phyloP scores from a whole-genome alignment of 2,888 invertebrate genomes.

The Bellardia bayeri region DNA sequence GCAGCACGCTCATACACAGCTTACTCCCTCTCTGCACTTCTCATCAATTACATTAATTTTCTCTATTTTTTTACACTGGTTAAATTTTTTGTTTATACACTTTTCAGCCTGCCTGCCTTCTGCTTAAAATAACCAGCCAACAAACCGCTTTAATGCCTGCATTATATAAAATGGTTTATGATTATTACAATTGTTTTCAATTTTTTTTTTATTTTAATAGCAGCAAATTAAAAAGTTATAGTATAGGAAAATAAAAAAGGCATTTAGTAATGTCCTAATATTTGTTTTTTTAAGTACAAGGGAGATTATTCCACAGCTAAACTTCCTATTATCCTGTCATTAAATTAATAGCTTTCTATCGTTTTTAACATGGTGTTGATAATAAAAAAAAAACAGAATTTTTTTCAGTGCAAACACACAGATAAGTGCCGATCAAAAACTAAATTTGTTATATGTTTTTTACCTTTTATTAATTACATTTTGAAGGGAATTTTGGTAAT shows the following conservation, averaged over 20 bases:
- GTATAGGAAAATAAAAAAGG: slow-evolving; percentile 53
- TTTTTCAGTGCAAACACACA: too few species aligned
- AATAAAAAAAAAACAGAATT: too few species aligned
- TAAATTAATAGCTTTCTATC: too few species aligned
- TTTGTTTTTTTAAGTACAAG: not conserved
- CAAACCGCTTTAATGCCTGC: slow-evolving; percentile 78
- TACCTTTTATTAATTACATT: slow-evolving; percentile 57
- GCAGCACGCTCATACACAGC: slow-evolving; percentile 66
- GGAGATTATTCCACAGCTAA: not conserved
- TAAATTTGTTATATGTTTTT: slow-evolving; percentile 28
- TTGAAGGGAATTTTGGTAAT: slow-evolving; percentile 29
- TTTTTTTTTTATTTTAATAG: slow-evolving; percentile 44
- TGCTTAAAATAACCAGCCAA: slow-evolving; percentile 76
- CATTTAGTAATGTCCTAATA: slow-evolving; percentile 59
- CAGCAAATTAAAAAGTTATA: slow-evolving; percentile 50
- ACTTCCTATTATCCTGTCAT: not conserved
- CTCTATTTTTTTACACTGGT: slow-evolving; percentile 55
- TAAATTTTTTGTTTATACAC: slow-evolving; percentile 52
- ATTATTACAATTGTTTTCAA: slow-evolving; percentile 73
- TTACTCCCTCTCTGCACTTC: slow-evolving; percentile 55
- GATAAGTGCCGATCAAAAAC: slow-evolving; percentile 15
- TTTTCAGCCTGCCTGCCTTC: slow-evolving; percentile 75
- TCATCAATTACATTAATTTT: slow-evolving; percentile 65
- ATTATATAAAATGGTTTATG: slow-evolving; percentile 78
- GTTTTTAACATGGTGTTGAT: too few species aligned